Conservation (phyloP, 2,797 vertebrate species). For the Babyrousa celebensis region DNA sequence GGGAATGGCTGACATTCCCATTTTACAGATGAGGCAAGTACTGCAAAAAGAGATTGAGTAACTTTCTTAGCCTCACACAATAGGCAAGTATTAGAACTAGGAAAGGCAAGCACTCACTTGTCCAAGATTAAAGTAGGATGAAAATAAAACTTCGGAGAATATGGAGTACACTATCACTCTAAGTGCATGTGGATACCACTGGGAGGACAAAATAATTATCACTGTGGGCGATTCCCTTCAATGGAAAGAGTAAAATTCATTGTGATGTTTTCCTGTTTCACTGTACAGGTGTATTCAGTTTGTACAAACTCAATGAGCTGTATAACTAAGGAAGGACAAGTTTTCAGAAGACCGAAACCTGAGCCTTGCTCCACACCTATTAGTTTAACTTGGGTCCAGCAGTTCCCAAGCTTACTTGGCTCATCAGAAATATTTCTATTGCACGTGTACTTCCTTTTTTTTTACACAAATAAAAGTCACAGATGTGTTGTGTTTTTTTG, state of each 20-base stretch:
- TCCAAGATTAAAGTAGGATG: background rate
- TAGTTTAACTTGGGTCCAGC: background rate
- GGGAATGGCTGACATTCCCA: background rate
- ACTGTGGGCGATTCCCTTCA: background rate
- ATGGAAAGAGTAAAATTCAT: background rate
- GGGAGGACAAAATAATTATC: background rate
- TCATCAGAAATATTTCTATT: background rate
- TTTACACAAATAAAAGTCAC: background rate
- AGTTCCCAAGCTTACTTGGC: background rate
- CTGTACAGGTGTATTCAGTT: background rate
- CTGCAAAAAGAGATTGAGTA: background rate
- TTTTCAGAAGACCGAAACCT: background rate
- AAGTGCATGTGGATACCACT: too few species aligned
- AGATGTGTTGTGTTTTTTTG: background rate
- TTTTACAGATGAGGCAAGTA: background rate
- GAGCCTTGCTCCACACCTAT: background rate
- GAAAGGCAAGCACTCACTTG: background rate
- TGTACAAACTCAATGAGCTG: background rate
- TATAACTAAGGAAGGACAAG: background rate
- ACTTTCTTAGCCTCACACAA: background rate
- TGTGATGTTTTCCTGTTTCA: background rate
- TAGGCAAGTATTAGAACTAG: background rate
- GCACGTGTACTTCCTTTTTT: background rate
- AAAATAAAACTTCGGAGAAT: background rate
- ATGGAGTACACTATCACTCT: background rate